Evolutionary conservation across 2,888 invertebrate genomes (phyloP).

Genomic region (Pandemis cinnamomeana): DNA sequence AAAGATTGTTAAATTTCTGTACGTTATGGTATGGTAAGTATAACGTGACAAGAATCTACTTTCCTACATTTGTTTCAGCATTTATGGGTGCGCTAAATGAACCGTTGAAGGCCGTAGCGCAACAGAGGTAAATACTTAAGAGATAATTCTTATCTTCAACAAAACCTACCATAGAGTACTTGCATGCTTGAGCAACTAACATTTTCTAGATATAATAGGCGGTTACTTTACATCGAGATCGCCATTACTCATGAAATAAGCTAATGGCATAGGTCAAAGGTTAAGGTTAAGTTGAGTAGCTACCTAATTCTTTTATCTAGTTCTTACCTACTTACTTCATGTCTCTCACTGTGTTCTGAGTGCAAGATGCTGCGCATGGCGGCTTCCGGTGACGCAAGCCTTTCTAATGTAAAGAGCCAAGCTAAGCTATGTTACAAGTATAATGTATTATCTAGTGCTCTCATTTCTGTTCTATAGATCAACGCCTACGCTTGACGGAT

Average conservation of each 20-base stretch:
- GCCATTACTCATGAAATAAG: slow-evolving; percentile 10
- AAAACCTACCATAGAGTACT: not conserved
- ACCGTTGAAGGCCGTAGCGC: not conserved
- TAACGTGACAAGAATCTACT: no score
- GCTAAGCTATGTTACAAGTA: slow-evolving; percentile 11
- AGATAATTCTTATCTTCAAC: slow-evolving; percentile 1
- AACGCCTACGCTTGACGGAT: slow-evolving; percentile 30
- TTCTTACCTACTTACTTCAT: not conserved
- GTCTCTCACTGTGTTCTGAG: slow-evolving; percentile 13
- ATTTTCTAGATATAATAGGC: slow-evolving; percentile 1
- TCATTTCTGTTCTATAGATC: slow-evolving; percentile 24
- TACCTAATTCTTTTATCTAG: not conserved
- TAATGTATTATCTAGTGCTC: slow-evolving; percentile 16
- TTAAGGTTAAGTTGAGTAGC: not conserved
- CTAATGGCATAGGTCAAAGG: slow-evolving; percentile 25
- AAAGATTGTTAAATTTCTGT: no score
- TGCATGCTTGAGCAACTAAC: not conserved
- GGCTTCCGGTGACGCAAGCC: slow-evolving; percentile 31
- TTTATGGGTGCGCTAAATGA: not conserved
- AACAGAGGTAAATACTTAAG: not conserved
- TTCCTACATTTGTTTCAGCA: no score
- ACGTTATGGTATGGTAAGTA: no score
- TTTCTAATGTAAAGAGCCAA: not conserved
- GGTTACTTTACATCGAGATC: slow-evolving; percentile 9
- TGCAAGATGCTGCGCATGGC: slow-evolving; percentile 11